Evolutionary conservation across 2,797 vertebrate species (phyloP).

Genomic region (Phrynocephalus vlangalii): DNA sequence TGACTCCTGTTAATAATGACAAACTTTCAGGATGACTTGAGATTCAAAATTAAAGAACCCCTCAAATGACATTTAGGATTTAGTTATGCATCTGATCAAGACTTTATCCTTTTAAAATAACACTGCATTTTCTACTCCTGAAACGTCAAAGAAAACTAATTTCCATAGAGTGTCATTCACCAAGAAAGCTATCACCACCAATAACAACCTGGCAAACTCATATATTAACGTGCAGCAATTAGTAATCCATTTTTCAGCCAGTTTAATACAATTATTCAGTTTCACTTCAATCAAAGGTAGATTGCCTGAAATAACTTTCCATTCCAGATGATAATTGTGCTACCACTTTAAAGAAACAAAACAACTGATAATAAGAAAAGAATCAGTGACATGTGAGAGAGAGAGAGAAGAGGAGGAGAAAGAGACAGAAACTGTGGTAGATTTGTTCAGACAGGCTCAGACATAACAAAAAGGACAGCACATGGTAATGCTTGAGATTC

Average conservation of each 20-base stretch:
- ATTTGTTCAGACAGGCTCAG: neutral
- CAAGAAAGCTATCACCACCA: neutral
- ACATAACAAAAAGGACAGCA: neutral
- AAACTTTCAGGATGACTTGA: neutral
- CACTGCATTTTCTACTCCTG: neutral
- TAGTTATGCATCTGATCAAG: neutral
- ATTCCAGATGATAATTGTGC: conserved; percentile 12
- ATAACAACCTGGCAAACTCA: conserved; percentile 14
- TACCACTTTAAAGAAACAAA: neutral
- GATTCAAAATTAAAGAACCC: neutral
- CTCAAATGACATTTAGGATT: neutral
- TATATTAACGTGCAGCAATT: conserved; percentile 44
- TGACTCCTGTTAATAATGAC: conserved; percentile 11
- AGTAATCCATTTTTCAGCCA: conserved; percentile 45
- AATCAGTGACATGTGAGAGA: neutral
- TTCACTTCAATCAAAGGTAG: conserved; percentile 44
- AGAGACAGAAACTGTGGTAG: neutral
- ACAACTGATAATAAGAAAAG: neutral
- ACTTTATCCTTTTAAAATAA: neutral
- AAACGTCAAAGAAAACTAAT: conserved; percentile 8
- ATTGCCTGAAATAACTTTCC: conserved; percentile 41
- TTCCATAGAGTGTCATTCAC: neutral
- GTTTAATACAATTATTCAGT: conserved; percentile 39
- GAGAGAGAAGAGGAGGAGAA: too few species aligned
- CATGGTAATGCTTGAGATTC: neutral